Conservation (phyloP, 1,140 invertebrate species). For the Microplitis demolitor region DNA sequence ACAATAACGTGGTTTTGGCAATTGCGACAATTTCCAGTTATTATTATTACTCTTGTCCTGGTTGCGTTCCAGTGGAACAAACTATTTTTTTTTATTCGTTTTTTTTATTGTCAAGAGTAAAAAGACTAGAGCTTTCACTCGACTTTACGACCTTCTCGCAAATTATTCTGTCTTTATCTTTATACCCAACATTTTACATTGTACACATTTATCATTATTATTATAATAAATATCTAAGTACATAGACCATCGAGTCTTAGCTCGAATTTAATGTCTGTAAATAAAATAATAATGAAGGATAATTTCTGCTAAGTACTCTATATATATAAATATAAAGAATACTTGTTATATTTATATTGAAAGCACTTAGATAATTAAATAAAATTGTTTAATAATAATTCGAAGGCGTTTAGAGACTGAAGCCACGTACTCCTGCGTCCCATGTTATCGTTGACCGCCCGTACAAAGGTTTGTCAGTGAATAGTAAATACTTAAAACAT, state of each 20-base stretch:
- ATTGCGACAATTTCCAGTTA: not conserved
- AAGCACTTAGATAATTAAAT: too few species aligned
- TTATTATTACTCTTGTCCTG: not conserved
- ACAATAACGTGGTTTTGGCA: not conserved
- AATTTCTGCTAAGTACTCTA: too few species aligned
- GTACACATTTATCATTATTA: constrained; percentile 2
- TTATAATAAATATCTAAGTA: not conserved
- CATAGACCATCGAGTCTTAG: too few species aligned
- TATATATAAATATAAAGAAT: too few species aligned
- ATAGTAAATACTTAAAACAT: not conserved
- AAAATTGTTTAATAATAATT: too few species aligned
- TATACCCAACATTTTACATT: not conserved
- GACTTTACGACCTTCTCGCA: constrained; percentile 13
- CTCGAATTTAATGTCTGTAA: too few species aligned
- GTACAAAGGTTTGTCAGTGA: too few species aligned
- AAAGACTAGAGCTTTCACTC: constrained; percentile 10
- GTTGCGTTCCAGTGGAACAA: not conserved
- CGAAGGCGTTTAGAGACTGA: too few species aligned
- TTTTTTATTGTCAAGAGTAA: constrained; percentile 10
- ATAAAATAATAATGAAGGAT: too few species aligned
- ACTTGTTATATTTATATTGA: too few species aligned
- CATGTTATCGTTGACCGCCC: too few species aligned
- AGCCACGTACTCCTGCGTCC: too few species aligned
- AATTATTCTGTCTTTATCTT: constrained; percentile 1
- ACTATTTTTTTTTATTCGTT: not conserved